phyloP scores from a whole-genome alignment of 2,888 invertebrate species.

The Hyposoter didymator region DNA sequence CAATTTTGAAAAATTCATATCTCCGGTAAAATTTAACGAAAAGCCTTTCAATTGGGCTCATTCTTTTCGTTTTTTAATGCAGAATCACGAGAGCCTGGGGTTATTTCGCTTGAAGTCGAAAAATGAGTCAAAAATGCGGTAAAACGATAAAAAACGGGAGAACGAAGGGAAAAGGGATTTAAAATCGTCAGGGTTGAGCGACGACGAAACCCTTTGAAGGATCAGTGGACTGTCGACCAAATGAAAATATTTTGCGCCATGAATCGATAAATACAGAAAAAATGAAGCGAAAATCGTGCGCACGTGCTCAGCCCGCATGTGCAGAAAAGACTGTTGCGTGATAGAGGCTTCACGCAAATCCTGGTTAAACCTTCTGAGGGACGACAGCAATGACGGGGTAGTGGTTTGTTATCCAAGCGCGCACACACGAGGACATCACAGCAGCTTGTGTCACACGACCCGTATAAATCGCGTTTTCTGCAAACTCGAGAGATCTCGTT shows the following conservation, averaged over 20 bases:
- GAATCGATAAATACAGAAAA: conserved; percentile 27
- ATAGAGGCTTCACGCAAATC: conserved; percentile 62
- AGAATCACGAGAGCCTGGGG: too few relatives aligned
- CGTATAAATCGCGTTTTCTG: conserved; percentile 69
- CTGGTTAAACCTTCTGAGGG: conserved; percentile 50
- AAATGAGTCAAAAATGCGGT: too few relatives aligned
- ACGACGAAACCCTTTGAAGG: conserved; percentile 3
- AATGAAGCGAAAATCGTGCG: conserved; percentile 46
- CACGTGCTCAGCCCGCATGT: conserved; percentile 51
- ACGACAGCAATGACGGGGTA: conserved; percentile 46
- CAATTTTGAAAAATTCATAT: too few relatives aligned
- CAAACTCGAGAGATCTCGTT: conserved; percentile 34
- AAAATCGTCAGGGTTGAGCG: too few relatives aligned
- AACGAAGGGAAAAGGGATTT: too few relatives aligned
- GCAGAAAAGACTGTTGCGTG: conserved; percentile 47
- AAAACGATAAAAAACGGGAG: too few relatives aligned
- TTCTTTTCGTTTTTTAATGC: too few relatives aligned
- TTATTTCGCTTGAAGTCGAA: too few relatives aligned
- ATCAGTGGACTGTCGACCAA: conserved; percentile 16
- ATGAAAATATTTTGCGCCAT: conserved; percentile 23
- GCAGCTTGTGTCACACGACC: conserved; percentile 65
- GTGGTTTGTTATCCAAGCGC: conserved; percentile 55
- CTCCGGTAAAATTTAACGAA: too few relatives aligned
- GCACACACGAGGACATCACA: conserved; percentile 36
- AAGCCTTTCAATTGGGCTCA: too few relatives aligned